These are phyloP conservation scores for Chlorodrepanis virens DNA, from an alignment of 2,113 vertebrate genomes.

Conservation along the genomic window DNA sequence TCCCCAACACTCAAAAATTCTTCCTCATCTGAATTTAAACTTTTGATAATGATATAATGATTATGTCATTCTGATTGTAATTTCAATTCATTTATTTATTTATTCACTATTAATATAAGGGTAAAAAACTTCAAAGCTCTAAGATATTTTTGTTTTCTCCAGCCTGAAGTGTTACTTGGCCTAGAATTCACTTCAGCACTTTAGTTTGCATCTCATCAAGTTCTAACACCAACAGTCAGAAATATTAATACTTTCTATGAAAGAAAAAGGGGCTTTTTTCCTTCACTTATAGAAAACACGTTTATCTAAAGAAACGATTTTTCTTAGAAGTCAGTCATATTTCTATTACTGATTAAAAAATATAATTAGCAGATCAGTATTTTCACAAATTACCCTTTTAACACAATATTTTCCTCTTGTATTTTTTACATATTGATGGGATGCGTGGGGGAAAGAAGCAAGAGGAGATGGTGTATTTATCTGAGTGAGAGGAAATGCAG, in stretches of 20 bases:
- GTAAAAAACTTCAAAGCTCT: not conserved
- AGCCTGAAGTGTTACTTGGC: not conserved
- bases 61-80: not conserved
- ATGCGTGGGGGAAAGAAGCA: fast-evolving
- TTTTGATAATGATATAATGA: not conserved
- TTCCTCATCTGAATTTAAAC: not conserved
- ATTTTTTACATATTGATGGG: not conserved
- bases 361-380: not conserved
- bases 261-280: not conserved
- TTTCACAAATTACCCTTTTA: not conserved
- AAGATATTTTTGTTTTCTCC: not conserved
- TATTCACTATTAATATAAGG: not conserved
- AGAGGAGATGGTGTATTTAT: not conserved
- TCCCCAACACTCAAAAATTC: fast-evolving
- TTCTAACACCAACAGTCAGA: not conserved
- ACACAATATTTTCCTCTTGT: not conserved
- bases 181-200: not conserved
- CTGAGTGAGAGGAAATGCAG: not conserved
- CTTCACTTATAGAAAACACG: not conserved
- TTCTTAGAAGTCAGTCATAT: not conserved
- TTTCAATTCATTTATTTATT: not conserved
- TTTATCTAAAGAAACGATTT: not conserved
- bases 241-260: not conserved
- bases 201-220: not conserved
- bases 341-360: not conserved